Conservation (phyloP, 2,113 vertebrate genomes). For the Isichthys henryi region DNA sequence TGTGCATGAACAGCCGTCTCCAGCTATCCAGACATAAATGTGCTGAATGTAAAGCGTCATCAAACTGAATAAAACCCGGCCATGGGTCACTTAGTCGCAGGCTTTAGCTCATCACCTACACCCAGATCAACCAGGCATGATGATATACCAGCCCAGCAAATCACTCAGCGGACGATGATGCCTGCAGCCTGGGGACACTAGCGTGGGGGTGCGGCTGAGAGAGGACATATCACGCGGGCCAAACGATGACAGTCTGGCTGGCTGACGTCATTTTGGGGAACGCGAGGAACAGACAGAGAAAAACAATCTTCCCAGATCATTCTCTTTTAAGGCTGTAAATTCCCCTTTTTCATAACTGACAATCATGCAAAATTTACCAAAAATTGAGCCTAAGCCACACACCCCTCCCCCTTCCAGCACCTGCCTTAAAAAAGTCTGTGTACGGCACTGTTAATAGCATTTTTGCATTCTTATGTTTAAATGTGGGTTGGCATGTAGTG, state of each 20-base stretch:
- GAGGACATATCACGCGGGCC: neutral
- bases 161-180: neutral
- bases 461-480: neutral
- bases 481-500: neutral
- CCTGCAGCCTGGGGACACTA: neutral
- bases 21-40: neutral
- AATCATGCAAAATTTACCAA: neutral
- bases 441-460: neutral
- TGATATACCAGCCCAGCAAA: neutral
- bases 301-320: neutral
- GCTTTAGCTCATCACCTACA: neutral
- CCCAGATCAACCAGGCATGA: neutral
- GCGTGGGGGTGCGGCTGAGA: neutral
- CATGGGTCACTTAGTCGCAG: neutral
- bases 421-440: neutral
- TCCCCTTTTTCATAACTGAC: neutral
- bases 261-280: neutral
- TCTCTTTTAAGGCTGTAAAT: neutral
- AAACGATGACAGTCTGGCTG: slow-evolving; percentile 6
- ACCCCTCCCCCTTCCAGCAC: neutral
- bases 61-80: neutral
- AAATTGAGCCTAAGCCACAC: neutral
- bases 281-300: neutral
- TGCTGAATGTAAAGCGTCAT: neutral
- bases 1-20: neutral